Evolutionary conservation across 2,113 vertebrate genomes (phyloP).

Genomic region (Trichechus manatus): DNA sequence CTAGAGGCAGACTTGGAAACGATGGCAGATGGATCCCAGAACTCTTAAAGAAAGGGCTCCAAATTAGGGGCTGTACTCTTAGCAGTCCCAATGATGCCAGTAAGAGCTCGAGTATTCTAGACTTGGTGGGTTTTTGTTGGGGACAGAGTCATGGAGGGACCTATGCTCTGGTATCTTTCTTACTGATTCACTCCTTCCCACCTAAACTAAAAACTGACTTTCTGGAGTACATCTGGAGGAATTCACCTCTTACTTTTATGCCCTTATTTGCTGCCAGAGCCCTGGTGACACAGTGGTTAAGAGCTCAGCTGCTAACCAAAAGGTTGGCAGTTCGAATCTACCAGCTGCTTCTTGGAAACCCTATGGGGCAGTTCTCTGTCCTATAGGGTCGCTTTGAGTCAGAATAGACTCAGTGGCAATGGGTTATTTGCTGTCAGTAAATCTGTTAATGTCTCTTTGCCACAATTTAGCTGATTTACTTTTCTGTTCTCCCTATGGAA

Average conservation of each 20-base stretch:
- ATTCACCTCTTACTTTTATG: too few relatives aligned
- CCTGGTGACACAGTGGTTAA: too few relatives aligned
- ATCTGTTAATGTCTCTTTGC: not conserved
- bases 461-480: conserved; percentile 20
- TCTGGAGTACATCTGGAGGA: too few relatives aligned
- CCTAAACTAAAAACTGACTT: too few relatives aligned
- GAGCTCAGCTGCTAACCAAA: too few relatives aligned
- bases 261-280: too few relatives aligned
- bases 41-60: not conserved
- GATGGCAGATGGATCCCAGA: not conserved
- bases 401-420: too few relatives aligned
- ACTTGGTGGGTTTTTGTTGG: not conserved
- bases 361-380: too few relatives aligned
- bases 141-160: not conserved
- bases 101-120: not conserved
- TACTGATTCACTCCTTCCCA: not conserved
- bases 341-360: too few relatives aligned
- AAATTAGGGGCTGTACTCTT: not conserved
- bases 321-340: too few relatives aligned
- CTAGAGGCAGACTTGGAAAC: not conserved
- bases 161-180: not conserved
- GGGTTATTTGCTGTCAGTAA: not conserved
- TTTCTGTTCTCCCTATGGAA: not conserved
- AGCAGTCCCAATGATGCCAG: not conserved
- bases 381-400: too few relatives aligned